phyloP scores from a whole-genome alignment of 2,797 vertebrate genomes.

The Luscinia luscinia region DNA sequence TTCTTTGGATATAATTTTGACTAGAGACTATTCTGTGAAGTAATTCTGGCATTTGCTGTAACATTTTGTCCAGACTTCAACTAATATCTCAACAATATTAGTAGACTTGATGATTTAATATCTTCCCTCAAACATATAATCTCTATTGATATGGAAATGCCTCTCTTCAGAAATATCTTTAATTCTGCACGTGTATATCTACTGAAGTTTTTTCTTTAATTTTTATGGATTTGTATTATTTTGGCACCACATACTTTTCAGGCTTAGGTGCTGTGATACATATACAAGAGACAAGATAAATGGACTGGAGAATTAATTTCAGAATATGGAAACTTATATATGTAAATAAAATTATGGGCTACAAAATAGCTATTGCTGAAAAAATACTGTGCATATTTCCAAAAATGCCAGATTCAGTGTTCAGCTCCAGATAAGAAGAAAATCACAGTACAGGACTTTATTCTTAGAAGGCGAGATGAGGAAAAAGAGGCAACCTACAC shows the following conservation, averaged over 20 bases:
- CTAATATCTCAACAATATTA: neutral
- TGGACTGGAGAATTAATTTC: neutral
- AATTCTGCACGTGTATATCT: neutral
- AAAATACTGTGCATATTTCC: neutral
- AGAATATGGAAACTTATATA: neutral
- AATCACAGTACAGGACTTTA: neutral
- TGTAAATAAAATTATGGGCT: neutral
- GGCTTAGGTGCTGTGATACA: neutral
- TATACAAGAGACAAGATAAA: neutral
- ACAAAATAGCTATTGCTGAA: neutral
- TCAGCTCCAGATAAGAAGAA: neutral
- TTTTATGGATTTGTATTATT: neutral
- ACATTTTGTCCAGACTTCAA: neutral
- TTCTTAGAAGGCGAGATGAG: neutral
- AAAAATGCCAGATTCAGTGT: neutral
- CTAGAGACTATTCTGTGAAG: neutral
- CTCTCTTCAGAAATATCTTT: neutral
- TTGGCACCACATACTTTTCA: neutral
- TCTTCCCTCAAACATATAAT: neutral
- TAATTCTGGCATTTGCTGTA: neutral
- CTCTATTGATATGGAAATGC: neutral
- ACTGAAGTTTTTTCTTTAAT: neutral
- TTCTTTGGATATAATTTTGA: neutral
- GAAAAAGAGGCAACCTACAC: accelerated
- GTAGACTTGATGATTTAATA: neutral